These are phyloP conservation scores for Malurus melanocephalus DNA, from an alignment of 2,113 vertebrate genomes.

Conservation along the genomic window DNA sequence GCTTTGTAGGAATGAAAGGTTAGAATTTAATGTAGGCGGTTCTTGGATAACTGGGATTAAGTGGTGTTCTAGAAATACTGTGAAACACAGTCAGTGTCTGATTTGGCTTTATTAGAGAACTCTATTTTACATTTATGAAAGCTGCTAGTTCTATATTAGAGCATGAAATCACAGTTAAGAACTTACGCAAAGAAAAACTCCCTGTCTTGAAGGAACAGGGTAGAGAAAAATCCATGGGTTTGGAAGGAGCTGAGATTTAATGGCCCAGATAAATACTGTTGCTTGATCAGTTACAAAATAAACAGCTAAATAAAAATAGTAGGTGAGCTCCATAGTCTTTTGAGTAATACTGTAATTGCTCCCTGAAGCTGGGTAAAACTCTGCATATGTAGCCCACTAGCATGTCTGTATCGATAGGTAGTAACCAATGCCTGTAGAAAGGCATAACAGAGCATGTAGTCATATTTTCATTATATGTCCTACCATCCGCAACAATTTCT, in stretches of 20 bases:
- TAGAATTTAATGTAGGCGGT: slow-evolving; percentile 24
- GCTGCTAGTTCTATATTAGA: background rate
- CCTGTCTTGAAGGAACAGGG: background rate
- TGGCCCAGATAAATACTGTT: background rate
- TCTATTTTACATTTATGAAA: background rate
- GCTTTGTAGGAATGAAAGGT: slow-evolving; percentile 1
- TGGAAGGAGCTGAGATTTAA: background rate
- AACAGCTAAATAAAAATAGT: background rate
- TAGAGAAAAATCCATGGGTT: background rate
- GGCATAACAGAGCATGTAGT: background rate
- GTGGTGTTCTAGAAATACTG: background rate
- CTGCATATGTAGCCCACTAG: background rate
- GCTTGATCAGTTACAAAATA: background rate
- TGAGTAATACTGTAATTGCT: background rate
- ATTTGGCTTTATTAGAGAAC: background rate
- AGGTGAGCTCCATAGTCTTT: background rate
- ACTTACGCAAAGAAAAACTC: background rate
- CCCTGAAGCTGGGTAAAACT: background rate
- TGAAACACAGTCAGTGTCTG: background rate
- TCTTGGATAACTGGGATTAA: slow-evolving; percentile 20
- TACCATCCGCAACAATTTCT: background rate
- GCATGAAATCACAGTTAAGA: background rate
- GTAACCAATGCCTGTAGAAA: background rate
- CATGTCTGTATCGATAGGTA: background rate
- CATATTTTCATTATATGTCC: background rate